Evolutionary conservation across 2,797 vertebrate genomes (phyloP).

Genomic region (Salmo trutta): DNA sequence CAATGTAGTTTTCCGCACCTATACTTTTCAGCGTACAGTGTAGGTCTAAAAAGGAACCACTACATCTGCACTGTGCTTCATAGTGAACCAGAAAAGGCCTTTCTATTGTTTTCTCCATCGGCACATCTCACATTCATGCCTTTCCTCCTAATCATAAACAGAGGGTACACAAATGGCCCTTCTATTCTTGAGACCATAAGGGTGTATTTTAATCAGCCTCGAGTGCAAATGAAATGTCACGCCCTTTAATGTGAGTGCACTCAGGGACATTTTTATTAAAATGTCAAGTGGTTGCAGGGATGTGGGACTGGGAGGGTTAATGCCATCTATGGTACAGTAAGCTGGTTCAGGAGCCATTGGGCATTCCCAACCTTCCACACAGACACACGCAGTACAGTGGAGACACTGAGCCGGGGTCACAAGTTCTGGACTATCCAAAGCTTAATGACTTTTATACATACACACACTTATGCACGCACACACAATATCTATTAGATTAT

Average conservation of each 20-base stretch:
- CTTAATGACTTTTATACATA: background rate
- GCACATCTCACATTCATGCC: slow-evolving; percentile 33
- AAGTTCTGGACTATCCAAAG: background rate
- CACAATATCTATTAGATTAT: background rate
- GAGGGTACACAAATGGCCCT: slow-evolving; percentile 60
- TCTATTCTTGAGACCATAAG: slow-evolving; percentile 70
- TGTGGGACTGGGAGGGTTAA: slow-evolving; percentile 74
- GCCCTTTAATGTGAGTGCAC: slow-evolving; percentile 83
- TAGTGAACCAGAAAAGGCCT: slow-evolving; percentile 22
- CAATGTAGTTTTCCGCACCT: no score
- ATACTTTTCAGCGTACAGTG: background rate
- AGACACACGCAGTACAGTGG: background rate
- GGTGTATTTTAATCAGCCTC: slow-evolving; percentile 83
- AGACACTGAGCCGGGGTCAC: background rate
- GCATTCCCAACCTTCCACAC: slow-evolving; percentile 72
- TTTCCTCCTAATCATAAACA: slow-evolving; percentile 48
- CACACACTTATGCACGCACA: background rate
- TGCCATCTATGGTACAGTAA: slow-evolving; percentile 71
- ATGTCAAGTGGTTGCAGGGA: slow-evolving; percentile 84
- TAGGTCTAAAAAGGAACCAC: background rate
- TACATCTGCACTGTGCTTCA: slow-evolving; percentile 4
- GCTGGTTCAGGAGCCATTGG: slow-evolving; percentile 67
- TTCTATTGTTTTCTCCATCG: slow-evolving; percentile 38
- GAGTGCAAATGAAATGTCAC: slow-evolving; percentile 84
- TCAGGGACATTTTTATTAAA: slow-evolving; percentile 84